These are phyloP conservation scores for Acromyrmex heyeri DNA, from an alignment of 1,140 invertebrate genomes.

Conservation along the genomic window DNA sequence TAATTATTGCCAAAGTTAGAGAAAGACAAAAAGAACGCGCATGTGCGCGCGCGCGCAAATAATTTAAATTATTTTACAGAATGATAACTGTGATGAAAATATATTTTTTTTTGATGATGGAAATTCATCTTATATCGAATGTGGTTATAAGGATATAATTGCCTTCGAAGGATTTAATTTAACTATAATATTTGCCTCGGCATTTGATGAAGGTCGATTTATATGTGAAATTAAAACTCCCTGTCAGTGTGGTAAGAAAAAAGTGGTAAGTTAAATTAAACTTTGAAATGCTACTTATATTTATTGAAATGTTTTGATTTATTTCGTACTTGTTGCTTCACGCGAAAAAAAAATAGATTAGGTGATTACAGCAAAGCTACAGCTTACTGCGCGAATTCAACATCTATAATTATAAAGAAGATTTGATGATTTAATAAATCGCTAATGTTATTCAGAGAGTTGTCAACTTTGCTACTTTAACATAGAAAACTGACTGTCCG, in stretches of 20 bases:
- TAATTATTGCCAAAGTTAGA: not conserved
- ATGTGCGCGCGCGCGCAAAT: not conserved
- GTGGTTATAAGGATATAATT: slow-evolving; percentile 65
- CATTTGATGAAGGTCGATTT: slow-evolving; percentile 82
- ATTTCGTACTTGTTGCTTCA: not conserved
- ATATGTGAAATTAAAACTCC: slow-evolving; percentile 83
- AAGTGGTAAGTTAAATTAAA: slow-evolving; percentile 82
- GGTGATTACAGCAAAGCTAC: too few species aligned
- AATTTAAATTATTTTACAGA: slow-evolving; percentile 62
- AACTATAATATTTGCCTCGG: slow-evolving; percentile 78
- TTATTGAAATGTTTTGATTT: not conserved
- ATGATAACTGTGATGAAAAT: slow-evolving; percentile 75
- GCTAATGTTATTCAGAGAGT: not conserved
- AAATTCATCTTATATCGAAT: too few species aligned
- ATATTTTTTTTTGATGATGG: slow-evolving; percentile 47
- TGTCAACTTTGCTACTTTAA: too few species aligned
- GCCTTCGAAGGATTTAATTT: slow-evolving; percentile 80
- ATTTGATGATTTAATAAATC: too few species aligned
- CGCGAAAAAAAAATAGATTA: too few species aligned
- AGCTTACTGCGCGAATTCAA: too few species aligned
- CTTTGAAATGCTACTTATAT: not conserved
- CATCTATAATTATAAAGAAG: too few species aligned
- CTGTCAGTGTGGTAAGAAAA: slow-evolving; percentile 88
- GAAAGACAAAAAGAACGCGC: not conserved
- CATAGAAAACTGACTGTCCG: too few species aligned